A percentile compares a stretch with the other conserved stretches of the same genome.
Conservation (phyloP, 2,888 invertebrate species). For the Anarsia innoxiella region DNA sequence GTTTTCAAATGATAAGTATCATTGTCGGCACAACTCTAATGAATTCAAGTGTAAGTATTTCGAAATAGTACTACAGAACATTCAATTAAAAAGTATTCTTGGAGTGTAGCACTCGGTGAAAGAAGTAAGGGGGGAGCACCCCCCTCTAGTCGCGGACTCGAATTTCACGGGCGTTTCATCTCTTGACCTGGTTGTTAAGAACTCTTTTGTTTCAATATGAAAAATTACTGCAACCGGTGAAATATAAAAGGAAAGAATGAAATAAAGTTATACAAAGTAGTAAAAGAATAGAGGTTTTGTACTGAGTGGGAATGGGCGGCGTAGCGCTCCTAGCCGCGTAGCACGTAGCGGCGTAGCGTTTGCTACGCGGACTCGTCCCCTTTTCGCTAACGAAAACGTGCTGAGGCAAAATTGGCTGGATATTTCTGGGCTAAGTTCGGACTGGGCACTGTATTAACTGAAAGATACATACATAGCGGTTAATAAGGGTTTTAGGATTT, state of each 20-base stretch:
- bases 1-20: no score
- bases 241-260: conserved; percentile 10
- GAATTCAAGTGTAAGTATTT: no score
- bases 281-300: background rate
- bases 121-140: no score
- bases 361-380: background rate
- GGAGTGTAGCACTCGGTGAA: background rate
- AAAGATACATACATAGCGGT: no score
- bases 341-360: conserved; percentile 1
- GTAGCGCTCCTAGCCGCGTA: background rate
- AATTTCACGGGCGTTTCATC: conserved; percentile 38
- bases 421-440: no score
- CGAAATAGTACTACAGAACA: no score
- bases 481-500: no score
- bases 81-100: conserved; percentile 55
- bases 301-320: background rate
- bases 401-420: no score
- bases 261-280: conserved; percentile 7
- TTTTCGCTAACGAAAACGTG: no score
- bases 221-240: conserved; percentile 36
- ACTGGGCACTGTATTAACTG: no score
- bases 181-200: conserved; percentile 55
- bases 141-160: conserved; percentile 18
- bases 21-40: no score
- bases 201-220: conserved; percentile 67